A percentile compares a stretch with the other conserved stretches of the same genome.
phyloP scores from a whole-genome alignment of 2,888 invertebrate genomes.

The Aricia artaxerxes region DNA sequence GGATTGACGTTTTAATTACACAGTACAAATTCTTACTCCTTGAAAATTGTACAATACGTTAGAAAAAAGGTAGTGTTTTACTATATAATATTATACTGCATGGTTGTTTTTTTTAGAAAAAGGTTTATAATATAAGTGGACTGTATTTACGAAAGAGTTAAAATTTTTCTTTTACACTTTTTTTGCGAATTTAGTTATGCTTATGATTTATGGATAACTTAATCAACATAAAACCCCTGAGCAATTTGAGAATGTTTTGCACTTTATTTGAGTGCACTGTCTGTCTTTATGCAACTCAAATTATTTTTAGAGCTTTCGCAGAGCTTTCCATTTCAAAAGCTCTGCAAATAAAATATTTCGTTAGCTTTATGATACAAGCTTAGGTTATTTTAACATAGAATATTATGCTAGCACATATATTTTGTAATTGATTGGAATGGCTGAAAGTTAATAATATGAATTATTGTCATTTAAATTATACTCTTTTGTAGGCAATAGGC shows the following conservation, averaged over 20 bases:
- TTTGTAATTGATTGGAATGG: too few species aligned
- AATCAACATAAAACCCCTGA: not conserved
- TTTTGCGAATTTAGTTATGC: not conserved
- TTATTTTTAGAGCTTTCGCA: slow-evolving; percentile 20
- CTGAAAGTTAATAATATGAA: too few species aligned
- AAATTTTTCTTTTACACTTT: too few species aligned
- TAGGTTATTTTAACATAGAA: not conserved
- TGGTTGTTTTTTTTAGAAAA: too few species aligned
- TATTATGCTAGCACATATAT: too few species aligned
- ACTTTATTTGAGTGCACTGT: not conserved
- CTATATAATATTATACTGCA: too few species aligned
- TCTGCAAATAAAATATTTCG: not conserved
- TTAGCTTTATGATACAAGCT: not conserved
- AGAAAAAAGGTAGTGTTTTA: too few species aligned
- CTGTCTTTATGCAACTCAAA: slow-evolving; percentile 8
- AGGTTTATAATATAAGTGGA: too few species aligned
- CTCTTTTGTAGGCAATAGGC: not conserved
- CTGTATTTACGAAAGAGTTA: too few species aligned
- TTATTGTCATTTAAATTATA: not conserved
- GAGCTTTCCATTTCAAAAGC: not conserved
- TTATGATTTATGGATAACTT: not conserved
- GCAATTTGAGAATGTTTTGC: not conserved
- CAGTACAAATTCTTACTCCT: too few species aligned
- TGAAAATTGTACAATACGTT: too few species aligned
- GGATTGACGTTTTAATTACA: too few species aligned